Percentiles rank a stretch among this genome's conserved stretches.
These are phyloP conservation scores for Leptopilina drosophilae DNA, from an alignment of 2,888 invertebrate species.

Conservation along the genomic window DNA sequence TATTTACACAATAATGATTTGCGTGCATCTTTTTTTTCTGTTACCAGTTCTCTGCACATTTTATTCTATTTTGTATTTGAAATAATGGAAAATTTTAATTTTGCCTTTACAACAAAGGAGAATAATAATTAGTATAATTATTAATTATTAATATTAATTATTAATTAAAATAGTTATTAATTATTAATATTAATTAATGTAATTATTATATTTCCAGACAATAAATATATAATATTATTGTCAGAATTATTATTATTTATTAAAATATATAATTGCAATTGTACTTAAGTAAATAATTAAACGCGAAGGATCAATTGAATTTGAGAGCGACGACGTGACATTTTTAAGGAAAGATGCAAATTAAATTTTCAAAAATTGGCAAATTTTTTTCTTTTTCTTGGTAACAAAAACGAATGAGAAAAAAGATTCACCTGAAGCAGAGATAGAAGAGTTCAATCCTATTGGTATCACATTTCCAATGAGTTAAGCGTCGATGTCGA, in stretches of 20 bases:
- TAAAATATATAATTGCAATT: too few species aligned
- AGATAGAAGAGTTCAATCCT: constrained; percentile 46
- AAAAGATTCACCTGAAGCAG: constrained; percentile 50
- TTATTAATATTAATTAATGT: too few species aligned
- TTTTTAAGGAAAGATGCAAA: constrained; percentile 4
- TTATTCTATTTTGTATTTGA: neutral
- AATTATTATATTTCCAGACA: too few species aligned
- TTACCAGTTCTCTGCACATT: constrained; percentile 8
- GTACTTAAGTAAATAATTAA: constrained; percentile 18
- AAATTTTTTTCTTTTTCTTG: neutral
- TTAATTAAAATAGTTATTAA: too few species aligned
- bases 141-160: too few species aligned
- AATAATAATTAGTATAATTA: too few species aligned
- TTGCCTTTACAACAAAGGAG: too few species aligned
- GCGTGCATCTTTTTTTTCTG: constrained; percentile 13
- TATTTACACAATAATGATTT: constrained; percentile 5
- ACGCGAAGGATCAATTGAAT: constrained; percentile 2
- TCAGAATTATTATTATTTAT: too few species aligned
- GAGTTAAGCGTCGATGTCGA: constrained; percentile 29
- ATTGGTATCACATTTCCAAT: constrained; percentile 42
- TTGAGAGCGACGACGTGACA: neutral
- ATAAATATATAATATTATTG: too few species aligned
- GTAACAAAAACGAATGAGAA: constrained; percentile 39
- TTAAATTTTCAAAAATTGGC: neutral
- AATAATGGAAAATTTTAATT: neutral